These are phyloP conservation scores for Daphoenositta chrysoptera DNA, from an alignment of 2,113 vertebrate genomes.

Conservation along the genomic window DNA sequence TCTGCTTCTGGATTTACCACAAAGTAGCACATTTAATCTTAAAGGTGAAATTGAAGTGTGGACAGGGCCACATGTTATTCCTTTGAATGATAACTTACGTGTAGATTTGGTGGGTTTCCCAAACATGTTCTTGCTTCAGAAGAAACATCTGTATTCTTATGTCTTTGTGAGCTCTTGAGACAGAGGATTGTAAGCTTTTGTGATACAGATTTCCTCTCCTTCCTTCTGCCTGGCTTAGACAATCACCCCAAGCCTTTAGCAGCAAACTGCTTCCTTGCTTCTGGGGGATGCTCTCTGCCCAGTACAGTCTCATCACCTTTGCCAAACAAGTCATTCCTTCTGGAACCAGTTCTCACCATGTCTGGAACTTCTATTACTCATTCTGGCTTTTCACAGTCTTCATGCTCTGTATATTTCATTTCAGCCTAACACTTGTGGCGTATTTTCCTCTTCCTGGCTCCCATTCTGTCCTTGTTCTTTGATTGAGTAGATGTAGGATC, in stretches of 20 bases:
- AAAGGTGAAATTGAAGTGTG: background rate
- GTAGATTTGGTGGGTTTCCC: background rate
- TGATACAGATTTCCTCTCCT: background rate
- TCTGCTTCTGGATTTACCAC: background rate
- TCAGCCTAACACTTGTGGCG: background rate
- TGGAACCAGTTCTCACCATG: background rate
- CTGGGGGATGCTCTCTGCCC: background rate
- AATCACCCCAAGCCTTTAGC: background rate
- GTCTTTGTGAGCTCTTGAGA: background rate
- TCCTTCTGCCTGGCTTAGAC: background rate
- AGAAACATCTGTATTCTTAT: background rate
- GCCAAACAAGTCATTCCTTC: background rate
- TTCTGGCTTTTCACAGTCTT: background rate
- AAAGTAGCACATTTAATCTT: background rate
- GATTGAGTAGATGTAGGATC: background rate
- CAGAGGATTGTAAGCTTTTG: background rate
- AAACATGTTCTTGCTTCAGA: background rate
- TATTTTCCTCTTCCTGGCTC: background rate
- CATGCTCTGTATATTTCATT: background rate
- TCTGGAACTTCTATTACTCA: background rate
- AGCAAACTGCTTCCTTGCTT: background rate
- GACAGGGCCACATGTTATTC: background rate
- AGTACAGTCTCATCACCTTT: background rate
- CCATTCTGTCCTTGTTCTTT: background rate
- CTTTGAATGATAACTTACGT: background rate